A percentile compares a stretch with the other conserved stretches of the same genome.
Conservation (phyloP, 2,797 vertebrate genomes). For the Falco columbarius region DNA sequence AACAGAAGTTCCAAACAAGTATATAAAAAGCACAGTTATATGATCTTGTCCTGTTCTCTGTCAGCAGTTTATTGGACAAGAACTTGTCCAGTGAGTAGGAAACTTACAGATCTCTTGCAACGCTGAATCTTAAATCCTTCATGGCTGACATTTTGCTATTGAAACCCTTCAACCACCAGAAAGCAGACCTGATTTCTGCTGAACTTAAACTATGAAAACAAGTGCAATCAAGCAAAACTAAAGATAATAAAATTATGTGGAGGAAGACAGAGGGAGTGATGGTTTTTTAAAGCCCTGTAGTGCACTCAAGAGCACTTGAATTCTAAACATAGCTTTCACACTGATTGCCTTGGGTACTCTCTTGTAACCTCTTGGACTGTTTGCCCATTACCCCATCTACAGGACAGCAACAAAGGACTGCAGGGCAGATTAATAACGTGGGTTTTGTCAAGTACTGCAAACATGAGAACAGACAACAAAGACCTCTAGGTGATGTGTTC, state of each 20-base stretch:
- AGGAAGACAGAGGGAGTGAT: neutral
- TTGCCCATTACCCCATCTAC: neutral
- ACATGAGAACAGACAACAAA: neutral
- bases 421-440: neutral
- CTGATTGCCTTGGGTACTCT: neutral
- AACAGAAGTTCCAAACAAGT: neutral
- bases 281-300: neutral
- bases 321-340: neutral
- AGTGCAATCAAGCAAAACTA: neutral
- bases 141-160: neutral
- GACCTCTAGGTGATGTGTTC: neutral
- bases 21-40: neutral
- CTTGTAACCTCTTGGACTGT: neutral
- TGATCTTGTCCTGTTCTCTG: neutral
- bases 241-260: neutral
- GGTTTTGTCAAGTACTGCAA: neutral
- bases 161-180: neutral
- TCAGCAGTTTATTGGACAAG: neutral
- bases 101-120: neutral
- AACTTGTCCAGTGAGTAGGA: neutral
- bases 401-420: neutral
- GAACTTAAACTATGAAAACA: neutral
- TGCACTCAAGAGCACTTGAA: neutral
- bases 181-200: neutral
- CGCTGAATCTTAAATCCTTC: neutral